Evolutionary conservation across 2,113 vertebrate genomes (phyloP).

Genomic region (Vombatus ursinus): DNA sequence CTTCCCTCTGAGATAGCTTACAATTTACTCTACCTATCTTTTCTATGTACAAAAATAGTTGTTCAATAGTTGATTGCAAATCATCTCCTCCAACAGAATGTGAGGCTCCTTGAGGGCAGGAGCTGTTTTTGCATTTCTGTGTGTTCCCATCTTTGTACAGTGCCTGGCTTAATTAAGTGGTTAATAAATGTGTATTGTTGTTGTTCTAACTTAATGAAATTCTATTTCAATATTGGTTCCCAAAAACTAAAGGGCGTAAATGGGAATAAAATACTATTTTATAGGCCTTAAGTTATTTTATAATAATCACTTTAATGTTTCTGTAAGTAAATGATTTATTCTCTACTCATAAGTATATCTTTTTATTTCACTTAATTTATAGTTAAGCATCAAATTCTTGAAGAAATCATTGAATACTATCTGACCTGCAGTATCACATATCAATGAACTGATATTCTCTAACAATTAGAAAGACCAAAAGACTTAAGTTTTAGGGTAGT

Average conservation of each 20-base stretch:
- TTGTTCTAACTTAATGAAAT: neutral
- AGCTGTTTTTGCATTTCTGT: neutral
- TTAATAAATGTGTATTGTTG: neutral
- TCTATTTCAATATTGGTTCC: neutral
- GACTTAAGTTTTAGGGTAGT: neutral
- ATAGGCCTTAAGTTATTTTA: neutral
- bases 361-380: neutral
- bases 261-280: conserved; percentile 17
- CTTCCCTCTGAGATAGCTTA: neutral
- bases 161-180: neutral
- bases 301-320: conserved; percentile 5
- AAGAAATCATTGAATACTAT: neutral
- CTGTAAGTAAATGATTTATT: conserved; percentile 40
- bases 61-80: neutral
- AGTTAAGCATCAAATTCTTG: neutral
- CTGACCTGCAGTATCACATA: neutral
- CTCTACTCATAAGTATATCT: conserved; percentile 49
- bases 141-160: neutral
- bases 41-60: neutral
- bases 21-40: neutral
- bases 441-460: neutral
- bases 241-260: conserved; percentile 13
- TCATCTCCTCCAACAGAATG: neutral
- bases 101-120: neutral
- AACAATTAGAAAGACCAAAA: neutral